Percentiles rank a stretch among this genome's conserved stretches.
These are phyloP conservation scores for Carabus problematicus DNA, from an alignment of 2,888 invertebrate genomes.

Conservation along the genomic window DNA sequence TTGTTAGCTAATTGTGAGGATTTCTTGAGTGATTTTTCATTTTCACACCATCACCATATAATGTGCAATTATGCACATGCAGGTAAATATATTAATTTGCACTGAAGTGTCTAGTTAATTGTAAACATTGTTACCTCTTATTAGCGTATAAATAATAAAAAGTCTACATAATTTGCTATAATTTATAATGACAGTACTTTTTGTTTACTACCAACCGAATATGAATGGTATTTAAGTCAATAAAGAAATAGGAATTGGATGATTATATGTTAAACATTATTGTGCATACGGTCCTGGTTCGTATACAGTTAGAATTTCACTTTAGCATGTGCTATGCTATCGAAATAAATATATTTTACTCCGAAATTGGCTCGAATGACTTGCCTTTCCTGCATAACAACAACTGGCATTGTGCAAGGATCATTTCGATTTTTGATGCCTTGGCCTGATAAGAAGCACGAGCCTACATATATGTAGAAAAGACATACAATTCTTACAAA, in stretches of 20 bases:
- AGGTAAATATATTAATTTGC: neutral
- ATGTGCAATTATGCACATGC: neutral
- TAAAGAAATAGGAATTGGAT: too few species aligned
- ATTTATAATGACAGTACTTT: too few species aligned
- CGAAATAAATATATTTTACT: conserved; percentile 16
- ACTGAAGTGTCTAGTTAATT: neutral
- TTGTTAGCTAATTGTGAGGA: neutral
- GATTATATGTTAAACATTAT: neutral
- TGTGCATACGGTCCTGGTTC: conserved; percentile 8
- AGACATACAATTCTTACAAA: too few species aligned
- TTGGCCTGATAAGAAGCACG: conserved; percentile 4
- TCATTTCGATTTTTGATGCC: conserved; percentile 9
- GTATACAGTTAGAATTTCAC: conserved; percentile 14
- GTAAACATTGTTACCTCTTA: too few species aligned
- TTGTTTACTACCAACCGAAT: too few species aligned
- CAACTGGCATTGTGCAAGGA: conserved; percentile 2
- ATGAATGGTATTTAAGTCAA: too few species aligned
- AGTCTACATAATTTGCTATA: too few species aligned
- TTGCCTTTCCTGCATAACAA: conserved; percentile 11
- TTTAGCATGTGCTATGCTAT: conserved; percentile 8
- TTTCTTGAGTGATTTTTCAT: neutral
- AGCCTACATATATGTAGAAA: neutral
- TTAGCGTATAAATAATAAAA: too few species aligned
- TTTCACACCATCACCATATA: neutral
- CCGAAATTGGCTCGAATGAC: conserved; percentile 19